Percentiles rank a stretch among this genome's conserved stretches.
phyloP scores from a whole-genome alignment of 2,797 vertebrate species.

The Chiroxiphia lanceolata region DNA sequence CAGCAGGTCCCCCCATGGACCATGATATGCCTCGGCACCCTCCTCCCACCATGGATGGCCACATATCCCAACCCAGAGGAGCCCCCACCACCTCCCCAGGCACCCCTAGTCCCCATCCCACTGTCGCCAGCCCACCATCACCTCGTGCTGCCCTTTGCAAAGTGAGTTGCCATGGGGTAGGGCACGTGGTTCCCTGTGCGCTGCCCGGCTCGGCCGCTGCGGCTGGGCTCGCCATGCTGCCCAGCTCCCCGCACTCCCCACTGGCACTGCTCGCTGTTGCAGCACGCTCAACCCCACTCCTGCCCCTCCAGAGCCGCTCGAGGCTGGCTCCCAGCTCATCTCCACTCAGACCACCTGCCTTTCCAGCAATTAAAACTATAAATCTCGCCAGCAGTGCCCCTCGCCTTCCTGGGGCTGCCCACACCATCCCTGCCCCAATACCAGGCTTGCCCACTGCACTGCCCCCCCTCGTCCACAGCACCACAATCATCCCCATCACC shows the following conservation, averaged over 20 bases:
- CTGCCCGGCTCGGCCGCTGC: not conserved
- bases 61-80: not conserved
- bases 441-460: fast-evolving
- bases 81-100: not conserved
- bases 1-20: not conserved
- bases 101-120: not conserved
- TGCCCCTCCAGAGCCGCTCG: not conserved
- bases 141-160: not conserved
- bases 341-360: not conserved
- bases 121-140: not conserved
- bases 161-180: not conserved
- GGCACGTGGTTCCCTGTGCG: not conserved
- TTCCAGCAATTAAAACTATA: constrained; percentile 56
- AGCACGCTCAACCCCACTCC: not conserved
- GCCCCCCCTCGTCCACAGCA: not conserved
- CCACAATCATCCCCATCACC: not conserved
- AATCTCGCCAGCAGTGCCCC: constrained; percentile 42
- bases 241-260: not conserved
- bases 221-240: not conserved
- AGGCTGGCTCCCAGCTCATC: not conserved
- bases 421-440: not conserved
- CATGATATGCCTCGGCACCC: not conserved
- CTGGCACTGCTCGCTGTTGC: not conserved
- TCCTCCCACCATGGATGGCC: not conserved
- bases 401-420: constrained; percentile 38